Evolutionary conservation across 2,888 invertebrate genomes (phyloP), one percentile per base, ranked within the genome.

Genomic region (Acanthosoma haemorrhoidale): DNA sequence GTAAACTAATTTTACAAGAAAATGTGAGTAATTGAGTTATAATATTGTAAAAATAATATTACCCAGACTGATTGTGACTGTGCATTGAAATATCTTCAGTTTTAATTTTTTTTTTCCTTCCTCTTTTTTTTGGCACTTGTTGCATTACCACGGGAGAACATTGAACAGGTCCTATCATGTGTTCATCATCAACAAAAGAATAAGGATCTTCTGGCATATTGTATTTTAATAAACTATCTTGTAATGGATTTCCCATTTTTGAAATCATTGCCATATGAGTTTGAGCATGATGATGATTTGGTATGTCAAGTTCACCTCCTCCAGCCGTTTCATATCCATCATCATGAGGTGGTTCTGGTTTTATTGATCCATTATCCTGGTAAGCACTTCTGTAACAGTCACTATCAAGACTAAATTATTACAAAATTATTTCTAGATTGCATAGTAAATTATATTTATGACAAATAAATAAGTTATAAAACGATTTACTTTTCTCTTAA

Each of bases 251-350:
- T 8, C 60, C 60, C 68, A 73, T 68, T 36, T 67, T 71, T 16
- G 71, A 41, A 15, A 70, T 43, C 25, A 73, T 29, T 6, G 68
- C 63, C 67, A 72, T 60, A 29, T 74, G 75, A 29, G 71, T 61
- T 13, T 70, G 76, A 68, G 70, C 73, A 59, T 75, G 76, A 38
- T 74, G 72, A 70, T 76, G 76, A 59, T 74, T 73, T 68, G 77
- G 75, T 63, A 77, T 71, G 60, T 79, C 79, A 69, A 78, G 73
- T 72, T 79, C 77, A 59, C 77, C 78, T 66, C 71, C 76, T 11
- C 75, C 90, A 82, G 91, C 90, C 76, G 92, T 92, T 84, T 92
- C 92, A 83, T 93, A 93, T 75, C 92, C 92, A 83, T 93, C 92
- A 84, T 93, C 92, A 78, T 90, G 88, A 78, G 87, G 88, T 32